Evolutionary conservation across 2,797 vertebrate genomes (phyloP).

Genomic region (Tinamus major): DNA sequence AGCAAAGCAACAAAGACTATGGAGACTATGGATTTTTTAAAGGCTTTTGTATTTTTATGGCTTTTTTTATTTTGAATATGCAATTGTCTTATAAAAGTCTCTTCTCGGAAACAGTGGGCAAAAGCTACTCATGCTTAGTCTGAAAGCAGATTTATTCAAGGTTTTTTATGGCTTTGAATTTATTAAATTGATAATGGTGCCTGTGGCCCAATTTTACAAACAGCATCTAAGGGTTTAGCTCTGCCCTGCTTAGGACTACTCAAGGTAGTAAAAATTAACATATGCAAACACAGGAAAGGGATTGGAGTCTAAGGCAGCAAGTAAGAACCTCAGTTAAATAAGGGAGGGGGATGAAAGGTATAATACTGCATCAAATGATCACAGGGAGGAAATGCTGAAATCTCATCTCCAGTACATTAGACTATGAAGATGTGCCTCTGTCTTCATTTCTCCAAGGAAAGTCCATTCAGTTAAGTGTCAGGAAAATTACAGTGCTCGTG

Average conservation of each 20-base stretch:
- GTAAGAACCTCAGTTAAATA: not conserved
- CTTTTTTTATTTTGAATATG: conserved; percentile 7
- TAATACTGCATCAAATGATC: not conserved
- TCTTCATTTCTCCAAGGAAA: conserved; percentile 1
- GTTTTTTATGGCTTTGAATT: not conserved
- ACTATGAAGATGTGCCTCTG: not conserved
- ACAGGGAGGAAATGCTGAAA: not conserved
- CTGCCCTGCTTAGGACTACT: not conserved
- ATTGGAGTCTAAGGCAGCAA: not conserved
- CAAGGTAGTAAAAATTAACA: not conserved
- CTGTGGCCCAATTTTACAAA: not conserved
- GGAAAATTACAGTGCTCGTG: not conserved
- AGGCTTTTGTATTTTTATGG: not conserved
- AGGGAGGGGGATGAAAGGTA: not conserved
- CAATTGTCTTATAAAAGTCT: not conserved
- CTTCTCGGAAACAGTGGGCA: not conserved
- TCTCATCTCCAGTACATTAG: not conserved
- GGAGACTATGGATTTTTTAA: not conserved
- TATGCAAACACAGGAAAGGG: not conserved
- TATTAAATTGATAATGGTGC: not conserved
- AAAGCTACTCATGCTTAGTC: not conserved
- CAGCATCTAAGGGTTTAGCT: not conserved
- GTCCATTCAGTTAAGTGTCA: not conserved
- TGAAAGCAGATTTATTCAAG: not conserved
- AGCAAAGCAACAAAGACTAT: not conserved